These are phyloP conservation scores for Bombus pyrosoma DNA, from an alignment of 1,140 invertebrate genomes.

Conservation along the genomic window DNA sequence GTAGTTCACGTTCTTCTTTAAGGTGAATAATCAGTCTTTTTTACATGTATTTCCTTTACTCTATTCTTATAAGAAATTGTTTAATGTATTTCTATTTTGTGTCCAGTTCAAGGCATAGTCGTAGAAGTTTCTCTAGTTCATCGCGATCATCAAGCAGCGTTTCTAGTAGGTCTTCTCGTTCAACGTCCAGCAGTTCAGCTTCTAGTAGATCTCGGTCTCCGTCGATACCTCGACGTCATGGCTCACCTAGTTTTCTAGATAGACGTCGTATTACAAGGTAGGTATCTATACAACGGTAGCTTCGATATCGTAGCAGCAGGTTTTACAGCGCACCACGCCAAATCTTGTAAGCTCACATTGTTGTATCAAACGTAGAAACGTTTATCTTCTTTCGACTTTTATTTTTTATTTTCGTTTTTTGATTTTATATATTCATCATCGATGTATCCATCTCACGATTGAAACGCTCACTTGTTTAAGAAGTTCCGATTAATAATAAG, in stretches of 20 bases:
- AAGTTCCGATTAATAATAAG: background rate
- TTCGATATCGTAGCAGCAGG: constrained; percentile 49
- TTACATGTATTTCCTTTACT: background rate
- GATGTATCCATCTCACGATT: background rate
- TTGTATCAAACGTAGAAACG: constrained; percentile 57
- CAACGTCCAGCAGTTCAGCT: constrained; percentile 73
- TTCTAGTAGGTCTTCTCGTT: constrained; percentile 72
- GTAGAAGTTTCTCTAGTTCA: constrained; percentile 77
- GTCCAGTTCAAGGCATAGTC: constrained; percentile 74
- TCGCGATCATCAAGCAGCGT: constrained; percentile 76
- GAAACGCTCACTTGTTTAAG: background rate
- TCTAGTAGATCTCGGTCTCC: constrained; percentile 88
- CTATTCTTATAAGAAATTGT: background rate
- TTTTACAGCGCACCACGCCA: constrained; percentile 59
- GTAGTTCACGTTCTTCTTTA: constrained; percentile 75
- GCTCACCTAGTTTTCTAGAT: constrained; percentile 95
- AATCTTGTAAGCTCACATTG: constrained; percentile 48
- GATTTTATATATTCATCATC: constrained; percentile 4
- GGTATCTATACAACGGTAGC: constrained; percentile 54
- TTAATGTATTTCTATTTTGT: background rate
- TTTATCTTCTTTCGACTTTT: constrained; percentile 30
- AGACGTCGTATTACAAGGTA: constrained; percentile 95
- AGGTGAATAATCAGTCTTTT: constrained; percentile 63
- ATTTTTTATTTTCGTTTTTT: constrained; percentile 60
- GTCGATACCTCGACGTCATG: constrained; percentile 93